Evolutionary conservation across 1,140 invertebrate genomes (phyloP).

Genomic region (Neomicropteryx cornuta): DNA sequence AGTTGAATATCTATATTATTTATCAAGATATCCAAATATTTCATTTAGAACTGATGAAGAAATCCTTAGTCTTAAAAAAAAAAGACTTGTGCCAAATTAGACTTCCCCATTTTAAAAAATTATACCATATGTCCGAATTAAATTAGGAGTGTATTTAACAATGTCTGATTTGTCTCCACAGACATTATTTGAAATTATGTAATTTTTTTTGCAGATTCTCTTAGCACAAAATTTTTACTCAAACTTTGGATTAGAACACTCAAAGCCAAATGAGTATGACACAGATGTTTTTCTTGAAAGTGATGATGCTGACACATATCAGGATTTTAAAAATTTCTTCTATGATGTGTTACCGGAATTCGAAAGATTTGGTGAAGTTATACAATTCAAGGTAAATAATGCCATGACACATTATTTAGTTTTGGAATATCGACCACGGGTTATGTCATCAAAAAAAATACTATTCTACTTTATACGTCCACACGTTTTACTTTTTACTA

Average conservation of each 20-base stretch:
- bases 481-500: too few relatives aligned
- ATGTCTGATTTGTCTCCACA: too few relatives aligned
- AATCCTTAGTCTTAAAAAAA: not conserved
- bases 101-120: not conserved
- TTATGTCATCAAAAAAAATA: too few relatives aligned
- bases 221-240: slow-evolving; percentile 75
- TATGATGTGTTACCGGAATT: slow-evolving; percentile 76
- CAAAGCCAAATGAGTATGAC: slow-evolving; percentile 64
- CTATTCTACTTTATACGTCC: too few relatives aligned
- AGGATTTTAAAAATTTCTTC: slow-evolving; percentile 81
- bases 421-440: too few relatives aligned
- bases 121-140: not conserved
- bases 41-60: not conserved
- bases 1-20: too few relatives aligned
- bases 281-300: slow-evolving; percentile 74
- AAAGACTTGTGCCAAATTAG: not conserved
- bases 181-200: slow-evolving; percentile 3
- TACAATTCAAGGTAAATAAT: slow-evolving; percentile 55
- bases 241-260: slow-evolving; percentile 69
- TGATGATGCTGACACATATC: slow-evolving; percentile 69
- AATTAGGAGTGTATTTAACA: too few relatives aligned
- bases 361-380: slow-evolving; percentile 64
- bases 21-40: too few relatives aligned
- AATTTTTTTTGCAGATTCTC: slow-evolving; percentile 40
- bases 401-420: not conserved